Base-by-base conservation (phyloP, 2,888 invertebrate genomes). In the Parnassius glacialis region DNA sequence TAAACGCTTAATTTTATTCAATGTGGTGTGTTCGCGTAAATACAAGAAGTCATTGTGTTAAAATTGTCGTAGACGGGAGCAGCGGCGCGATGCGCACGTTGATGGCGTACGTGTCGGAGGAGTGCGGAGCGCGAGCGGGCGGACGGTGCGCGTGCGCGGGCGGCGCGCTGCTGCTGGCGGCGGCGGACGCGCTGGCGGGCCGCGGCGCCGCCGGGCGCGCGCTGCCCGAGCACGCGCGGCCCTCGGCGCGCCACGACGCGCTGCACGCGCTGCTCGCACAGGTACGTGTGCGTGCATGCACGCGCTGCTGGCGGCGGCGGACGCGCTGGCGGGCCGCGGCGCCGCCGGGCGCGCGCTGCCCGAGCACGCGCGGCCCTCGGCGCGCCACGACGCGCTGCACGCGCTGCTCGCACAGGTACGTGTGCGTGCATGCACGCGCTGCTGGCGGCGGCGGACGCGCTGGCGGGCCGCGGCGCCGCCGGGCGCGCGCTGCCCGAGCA, bases 121-220 rank as follows among this genome's bases (percentile, higher is more conserved):
- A 65, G 63, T 66, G 75, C 67, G 59, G 60, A 43, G 62, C 57
- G 53, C 65, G 64, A 34, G 64, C 50, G 52, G 68, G 53, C 48
- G 70, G 64, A 20, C 62, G 9, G 65, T 83, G 84, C 74, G 25
- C 45, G 50, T 94, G 80, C 73, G 92, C 95, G 56, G 96, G 95
- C 62, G 94, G 94, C 76, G 95, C 95, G 77, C 87, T 96, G 51
- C 90, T 96, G 67, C 93, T 96, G 65, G 95, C 94, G 78, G 92
- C 95, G 62, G 95, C 94, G 67, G 95, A 95, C 82, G 95, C 95
- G 81, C 90, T 96, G 70, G 94, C 94, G 62, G 96, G 96, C 2
- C 90, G 94, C 72, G 94, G 94, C 52, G 95, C 94, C 74, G 95
- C 94, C 10, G 88, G 89, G 57, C 95, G 95, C 61, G 93, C 95